phyloP scores from a whole-genome alignment of 2,797 vertebrate species.

The Halcyon chelicuti region DNA sequence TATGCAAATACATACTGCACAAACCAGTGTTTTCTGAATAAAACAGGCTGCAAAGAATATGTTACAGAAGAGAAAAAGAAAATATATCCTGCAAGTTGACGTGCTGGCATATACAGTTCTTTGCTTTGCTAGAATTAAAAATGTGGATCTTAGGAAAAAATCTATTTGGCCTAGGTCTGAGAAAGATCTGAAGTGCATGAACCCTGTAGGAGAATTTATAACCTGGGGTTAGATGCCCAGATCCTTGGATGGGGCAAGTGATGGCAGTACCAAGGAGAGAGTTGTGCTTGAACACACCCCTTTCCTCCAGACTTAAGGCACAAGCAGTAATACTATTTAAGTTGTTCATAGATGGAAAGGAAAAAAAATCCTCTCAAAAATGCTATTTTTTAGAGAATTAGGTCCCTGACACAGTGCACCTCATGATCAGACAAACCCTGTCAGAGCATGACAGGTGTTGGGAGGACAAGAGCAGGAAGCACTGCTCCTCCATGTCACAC shows the following conservation, averaged over 20 bases:
- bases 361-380: neutral
- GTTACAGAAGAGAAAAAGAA: neutral
- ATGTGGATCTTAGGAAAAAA: neutral
- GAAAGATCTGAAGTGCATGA: neutral
- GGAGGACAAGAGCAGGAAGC: neutral
- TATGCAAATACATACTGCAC: neutral
- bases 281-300: neutral
- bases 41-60: neutral
- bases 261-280: neutral
- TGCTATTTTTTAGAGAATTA: neutral
- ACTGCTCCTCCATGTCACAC: accelerated
- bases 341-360: neutral
- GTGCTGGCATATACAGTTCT: neutral
- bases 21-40: neutral
- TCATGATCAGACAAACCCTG: neutral
- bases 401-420: accelerated
- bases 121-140: neutral
- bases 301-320: neutral
- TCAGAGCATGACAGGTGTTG: accelerated
- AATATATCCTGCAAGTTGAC: neutral
- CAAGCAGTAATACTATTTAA: neutral
- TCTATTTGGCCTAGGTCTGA: neutral
- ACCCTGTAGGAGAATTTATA: neutral
- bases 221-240: neutral
- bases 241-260: neutral